Percentiles rank a stretch among this genome's conserved stretches.
These are phyloP conservation scores for Thunnus albacares DNA, from an alignment of 2,797 vertebrate species.

Conservation along the genomic window DNA sequence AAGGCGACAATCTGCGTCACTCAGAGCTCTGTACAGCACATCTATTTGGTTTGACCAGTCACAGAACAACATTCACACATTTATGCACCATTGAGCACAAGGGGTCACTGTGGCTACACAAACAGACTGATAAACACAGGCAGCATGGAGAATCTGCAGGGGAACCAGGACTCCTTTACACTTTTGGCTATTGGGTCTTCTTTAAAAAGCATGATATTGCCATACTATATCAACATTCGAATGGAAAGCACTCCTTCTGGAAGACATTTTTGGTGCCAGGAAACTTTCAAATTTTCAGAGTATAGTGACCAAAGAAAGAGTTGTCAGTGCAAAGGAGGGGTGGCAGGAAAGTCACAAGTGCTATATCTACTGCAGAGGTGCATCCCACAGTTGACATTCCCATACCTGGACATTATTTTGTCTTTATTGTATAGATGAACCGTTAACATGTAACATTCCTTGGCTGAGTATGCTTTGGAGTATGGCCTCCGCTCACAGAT, in stretches of 20 bases:
- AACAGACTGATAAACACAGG: slow-evolving; percentile 73
- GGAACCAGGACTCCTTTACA: slow-evolving; percentile 60
- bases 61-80: slow-evolving; percentile 84
- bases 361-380: slow-evolving; percentile 50
- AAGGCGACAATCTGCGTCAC: slow-evolving; percentile 73
- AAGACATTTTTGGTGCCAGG: slow-evolving; percentile 81
- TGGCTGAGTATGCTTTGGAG: slow-evolving; percentile 68
- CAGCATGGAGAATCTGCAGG: slow-evolving; percentile 64
- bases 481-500: slow-evolving; percentile 34
- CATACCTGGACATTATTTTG: slow-evolving; percentile 25
- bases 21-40: slow-evolving; percentile 81
- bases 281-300: slow-evolving; percentile 54
- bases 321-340: slow-evolving; percentile 46
- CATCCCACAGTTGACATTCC: slow-evolving; percentile 34
- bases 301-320: slow-evolving; percentile 50
- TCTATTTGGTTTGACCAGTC: slow-evolving; percentile 82
- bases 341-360: slow-evolving; percentile 28
- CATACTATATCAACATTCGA: slow-evolving; percentile 60
- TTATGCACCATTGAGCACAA: slow-evolving; percentile 86
- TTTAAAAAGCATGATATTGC: slow-evolving; percentile 76
- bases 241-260: slow-evolving; percentile 71
- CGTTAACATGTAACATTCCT: slow-evolving; percentile 61
- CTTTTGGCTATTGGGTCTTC: slow-evolving; percentile 67
- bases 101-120: slow-evolving; percentile 83
- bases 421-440: slow-evolving; percentile 49